Percentiles rank a stretch among this genome's conserved stretches.
Conservation (phyloP, 2,888 invertebrate genomes). For the Ganaspis brasiliensis region DNA sequence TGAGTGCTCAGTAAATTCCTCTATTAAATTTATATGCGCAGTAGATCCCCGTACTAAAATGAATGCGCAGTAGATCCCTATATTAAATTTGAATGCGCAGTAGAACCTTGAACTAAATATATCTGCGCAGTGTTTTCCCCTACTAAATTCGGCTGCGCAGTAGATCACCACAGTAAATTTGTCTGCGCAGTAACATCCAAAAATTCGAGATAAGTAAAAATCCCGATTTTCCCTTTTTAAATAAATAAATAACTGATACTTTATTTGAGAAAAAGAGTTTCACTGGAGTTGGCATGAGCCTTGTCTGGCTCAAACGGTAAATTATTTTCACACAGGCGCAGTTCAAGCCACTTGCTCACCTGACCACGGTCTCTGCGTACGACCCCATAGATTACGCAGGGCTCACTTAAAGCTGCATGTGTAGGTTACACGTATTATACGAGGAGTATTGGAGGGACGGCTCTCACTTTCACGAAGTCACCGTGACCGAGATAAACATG, state of each 20-base stretch:
- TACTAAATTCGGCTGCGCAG: not conserved
- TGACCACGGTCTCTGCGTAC: conserved; percentile 40
- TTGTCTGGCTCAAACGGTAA: conserved; percentile 15
- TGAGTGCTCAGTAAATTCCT: too few relatives aligned
- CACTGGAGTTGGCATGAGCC: not conserved
- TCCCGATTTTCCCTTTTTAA: not conserved
- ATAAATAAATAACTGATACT: not conserved
- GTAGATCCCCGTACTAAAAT: not conserved
- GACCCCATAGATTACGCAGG: conserved; percentile 32
- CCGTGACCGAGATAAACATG: conserved; percentile 80
- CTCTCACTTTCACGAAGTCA: conserved; percentile 80
- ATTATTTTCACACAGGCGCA: conserved; percentile 27
- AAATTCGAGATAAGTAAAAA: not conserved
- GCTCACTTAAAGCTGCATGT: conserved; percentile 57
- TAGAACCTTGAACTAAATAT: not conserved
- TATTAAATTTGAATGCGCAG: not conserved
- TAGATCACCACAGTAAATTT: not conserved
- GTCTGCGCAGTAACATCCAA: not conserved
- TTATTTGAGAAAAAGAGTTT: not conserved
- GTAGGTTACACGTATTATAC: conserved; percentile 38
- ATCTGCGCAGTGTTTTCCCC: too few relatives aligned
- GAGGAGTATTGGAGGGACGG: conserved; percentile 63
- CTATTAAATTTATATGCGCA: too few relatives aligned
- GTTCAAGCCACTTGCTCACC: conserved; percentile 29
- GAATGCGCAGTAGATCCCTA: not conserved